These are phyloP conservation scores for Lasioglossum oenotherae DNA, from an alignment of 2,888 invertebrate species.

Conservation along the genomic window DNA sequence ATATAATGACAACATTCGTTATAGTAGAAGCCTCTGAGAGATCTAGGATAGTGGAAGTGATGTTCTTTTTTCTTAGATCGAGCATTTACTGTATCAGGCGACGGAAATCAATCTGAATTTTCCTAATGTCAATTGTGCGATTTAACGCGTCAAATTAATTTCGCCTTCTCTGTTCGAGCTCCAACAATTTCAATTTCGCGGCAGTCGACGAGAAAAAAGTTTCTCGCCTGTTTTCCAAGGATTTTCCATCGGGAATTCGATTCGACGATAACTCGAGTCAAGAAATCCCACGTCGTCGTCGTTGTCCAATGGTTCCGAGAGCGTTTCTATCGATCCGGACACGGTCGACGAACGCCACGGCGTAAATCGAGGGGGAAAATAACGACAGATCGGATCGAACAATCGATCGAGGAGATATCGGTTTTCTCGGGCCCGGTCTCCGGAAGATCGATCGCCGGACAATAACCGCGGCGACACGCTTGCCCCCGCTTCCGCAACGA, in stretches of 20 bases:
- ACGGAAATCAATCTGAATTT: too few relatives aligned
- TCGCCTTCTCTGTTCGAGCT: background rate
- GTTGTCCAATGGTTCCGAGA: background rate
- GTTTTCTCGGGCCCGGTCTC: slow-evolving; percentile 23
- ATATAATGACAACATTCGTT: too few relatives aligned
- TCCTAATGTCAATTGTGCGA: background rate
- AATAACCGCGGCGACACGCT: slow-evolving; percentile 35
- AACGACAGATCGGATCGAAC: slow-evolving; percentile 46
- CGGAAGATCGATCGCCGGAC: slow-evolving; percentile 48
- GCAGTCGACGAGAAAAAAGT: background rate
- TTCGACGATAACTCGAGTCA: slow-evolving; percentile 37
- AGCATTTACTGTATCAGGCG: too few relatives aligned
- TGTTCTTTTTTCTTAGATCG: too few relatives aligned
- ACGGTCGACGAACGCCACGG: slow-evolving; percentile 55
- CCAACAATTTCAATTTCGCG: background rate
- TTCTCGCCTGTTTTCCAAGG: background rate
- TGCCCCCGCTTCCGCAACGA: slow-evolving; percentile 1
- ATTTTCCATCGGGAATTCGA: slow-evolving; percentile 41
- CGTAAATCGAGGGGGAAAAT: slow-evolving; percentile 52
- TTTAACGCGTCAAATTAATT: background rate
- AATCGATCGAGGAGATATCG: slow-evolving; percentile 55
- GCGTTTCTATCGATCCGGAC: slow-evolving; percentile 63
- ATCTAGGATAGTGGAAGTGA: too few relatives aligned
- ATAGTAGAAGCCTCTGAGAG: too few relatives aligned
- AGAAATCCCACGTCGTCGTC: slow-evolving; percentile 39